These are phyloP conservation scores for Zaprionus inermis DNA, from an alignment of 1,140 invertebrate species.

Conservation along the genomic window DNA sequence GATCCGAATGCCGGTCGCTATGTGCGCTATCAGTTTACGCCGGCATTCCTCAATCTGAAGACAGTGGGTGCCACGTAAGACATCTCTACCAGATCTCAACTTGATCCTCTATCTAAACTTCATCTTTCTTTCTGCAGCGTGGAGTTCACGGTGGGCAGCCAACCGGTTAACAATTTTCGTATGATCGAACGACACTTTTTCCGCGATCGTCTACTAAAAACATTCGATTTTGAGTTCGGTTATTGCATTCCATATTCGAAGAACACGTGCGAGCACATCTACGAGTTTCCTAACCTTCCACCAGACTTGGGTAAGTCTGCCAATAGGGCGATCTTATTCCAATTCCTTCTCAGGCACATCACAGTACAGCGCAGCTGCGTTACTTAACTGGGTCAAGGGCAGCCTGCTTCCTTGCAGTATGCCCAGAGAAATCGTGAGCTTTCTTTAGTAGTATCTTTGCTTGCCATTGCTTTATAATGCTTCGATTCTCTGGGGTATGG, in stretches of 20 bases:
- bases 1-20: conserved; percentile 97
- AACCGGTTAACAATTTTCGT: conserved; percentile 96
- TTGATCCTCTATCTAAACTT: neutral
- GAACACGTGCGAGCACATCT: conserved; percentile 99
- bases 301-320: conserved; percentile 91
- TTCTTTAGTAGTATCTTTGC: no score
- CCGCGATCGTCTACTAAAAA: conserved; percentile 96
- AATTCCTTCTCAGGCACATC: neutral
- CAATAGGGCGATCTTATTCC: neutral
- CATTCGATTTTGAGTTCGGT: conserved; percentile 99
- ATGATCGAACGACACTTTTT: conserved; percentile 99
- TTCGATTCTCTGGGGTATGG: no score
- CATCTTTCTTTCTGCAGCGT: conserved; percentile 87
- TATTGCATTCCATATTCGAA: conserved; percentile 99
- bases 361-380: no score
- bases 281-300: conserved; percentile 97
- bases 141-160: conserved; percentile 97
- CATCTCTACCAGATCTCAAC: neutral
- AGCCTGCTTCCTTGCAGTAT: no score
- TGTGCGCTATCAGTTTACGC: conserved; percentile 98
- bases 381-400: neutral
- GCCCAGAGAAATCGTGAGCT: no score
- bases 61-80: conserved; percentile 96
- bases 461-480: no score
- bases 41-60: conserved; percentile 97